Conservation (phyloP, 2,113 vertebrate genomes). For the Petrocephalus microphthalmus region DNA sequence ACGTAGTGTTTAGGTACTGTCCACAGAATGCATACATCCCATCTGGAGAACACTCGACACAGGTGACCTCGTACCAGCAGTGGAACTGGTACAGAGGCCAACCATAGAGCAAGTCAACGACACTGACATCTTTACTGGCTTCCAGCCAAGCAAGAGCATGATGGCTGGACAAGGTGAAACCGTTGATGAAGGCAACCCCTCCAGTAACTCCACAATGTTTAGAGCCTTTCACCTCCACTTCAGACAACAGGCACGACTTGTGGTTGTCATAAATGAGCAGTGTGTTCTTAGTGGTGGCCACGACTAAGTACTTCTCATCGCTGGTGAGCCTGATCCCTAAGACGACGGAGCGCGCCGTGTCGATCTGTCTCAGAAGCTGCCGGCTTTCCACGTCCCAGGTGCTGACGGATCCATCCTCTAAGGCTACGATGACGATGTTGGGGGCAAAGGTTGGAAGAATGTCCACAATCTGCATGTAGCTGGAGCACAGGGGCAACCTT, state of each 20-base stretch:
- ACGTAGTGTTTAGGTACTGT: conserved; percentile 88
- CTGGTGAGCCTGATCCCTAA: conserved; percentile 83
- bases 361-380: conserved; percentile 86
- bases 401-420: conserved; percentile 94
- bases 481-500: conserved; percentile 82
- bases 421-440: conserved; percentile 82
- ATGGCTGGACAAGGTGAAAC: conserved; percentile 85
- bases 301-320: conserved; percentile 93
- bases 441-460: conserved; percentile 87
- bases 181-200: conserved; percentile 82
- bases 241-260: conserved; percentile 92
- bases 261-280: conserved; percentile 92
- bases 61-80: conserved; percentile 98
- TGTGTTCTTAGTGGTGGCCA: conserved; percentile 95
- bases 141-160: conserved; percentile 97
- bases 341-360: conserved; percentile 85
- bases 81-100: conserved; percentile 98
- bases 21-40: conserved; percentile 93
- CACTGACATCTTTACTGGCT: conserved; percentile 91
- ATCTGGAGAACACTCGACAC: conserved; percentile 90
- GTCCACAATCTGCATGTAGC: conserved; percentile 90
- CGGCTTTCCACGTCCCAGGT: conserved; percentile 93
- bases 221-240: conserved; percentile 94
- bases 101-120: conserved; percentile 89
- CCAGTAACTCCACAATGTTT: conserved; percentile 77